A percentile compares a stretch with the other conserved stretches of the same genome.
phyloP scores from a whole-genome alignment of 1,140 invertebrate genomes.

The Drosophila punjabiensis region DNA sequence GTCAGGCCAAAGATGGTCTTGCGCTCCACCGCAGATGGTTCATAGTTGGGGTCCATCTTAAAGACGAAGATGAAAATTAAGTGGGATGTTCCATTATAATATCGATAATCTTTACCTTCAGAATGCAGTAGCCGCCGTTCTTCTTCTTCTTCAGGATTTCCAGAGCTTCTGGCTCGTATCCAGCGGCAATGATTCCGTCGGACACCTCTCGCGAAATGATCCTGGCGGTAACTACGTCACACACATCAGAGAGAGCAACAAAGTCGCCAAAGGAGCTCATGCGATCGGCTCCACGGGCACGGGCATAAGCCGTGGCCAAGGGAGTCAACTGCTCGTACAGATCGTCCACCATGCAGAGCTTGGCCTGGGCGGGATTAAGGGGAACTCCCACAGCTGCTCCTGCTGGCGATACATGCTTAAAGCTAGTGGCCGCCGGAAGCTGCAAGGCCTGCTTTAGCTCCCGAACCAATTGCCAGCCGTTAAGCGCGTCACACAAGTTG shows the following conservation, averaged over 20 bases:
- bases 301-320: slow-evolving; percentile 96
- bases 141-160: slow-evolving; percentile 98
- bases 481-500: slow-evolving; percentile 98
- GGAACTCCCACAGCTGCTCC: slow-evolving; percentile 96
- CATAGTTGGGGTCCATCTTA: slow-evolving; percentile 96
- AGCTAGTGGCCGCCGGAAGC: slow-evolving; percentile 97
- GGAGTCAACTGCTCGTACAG: slow-evolving; percentile 91
- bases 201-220: slow-evolving; percentile 94
- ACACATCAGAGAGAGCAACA: slow-evolving; percentile 96
- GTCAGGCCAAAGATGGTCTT: slow-evolving; percentile 96
- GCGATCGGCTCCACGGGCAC: slow-evolving; percentile 98
- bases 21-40: slow-evolving; percentile 92
- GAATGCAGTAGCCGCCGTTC: slow-evolving; percentile 95
- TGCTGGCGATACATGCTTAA: slow-evolving; percentile 99
- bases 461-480: slow-evolving; percentile 97
- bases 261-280: slow-evolving; percentile 99
- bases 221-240: slow-evolving; percentile 94
- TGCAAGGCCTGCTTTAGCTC: slow-evolving; percentile 93
- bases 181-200: slow-evolving; percentile 98
- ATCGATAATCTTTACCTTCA: slow-evolving; percentile 87
- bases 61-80: background rate
- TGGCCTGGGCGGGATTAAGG: slow-evolving; percentile 90
- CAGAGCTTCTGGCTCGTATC: slow-evolving; percentile 93
- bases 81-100: background rate
- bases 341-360: slow-evolving; percentile 97